Evolutionary conservation across 2,888 invertebrate species (phyloP).

Genomic region (Myathropa florea): DNA sequence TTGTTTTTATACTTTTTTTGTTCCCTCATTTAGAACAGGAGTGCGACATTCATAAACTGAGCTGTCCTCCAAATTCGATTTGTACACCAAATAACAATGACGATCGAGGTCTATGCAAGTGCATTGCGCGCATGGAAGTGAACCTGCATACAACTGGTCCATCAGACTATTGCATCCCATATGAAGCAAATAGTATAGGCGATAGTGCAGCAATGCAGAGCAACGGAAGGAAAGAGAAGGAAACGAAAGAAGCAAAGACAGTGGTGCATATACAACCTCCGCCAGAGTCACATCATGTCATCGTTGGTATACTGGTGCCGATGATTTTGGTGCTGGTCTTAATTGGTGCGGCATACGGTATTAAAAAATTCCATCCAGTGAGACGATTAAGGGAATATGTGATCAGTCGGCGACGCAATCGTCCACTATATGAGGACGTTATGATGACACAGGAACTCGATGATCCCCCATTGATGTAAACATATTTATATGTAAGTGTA

Average conservation of each 20-base stretch:
- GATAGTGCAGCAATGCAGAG: conserved; percentile 37
- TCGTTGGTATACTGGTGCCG: conserved; percentile 73
- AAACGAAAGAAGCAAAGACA: conserved; percentile 1
- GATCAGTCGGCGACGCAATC: conserved; percentile 72
- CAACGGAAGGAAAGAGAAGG: conserved; percentile 28
- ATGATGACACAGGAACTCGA: conserved; percentile 74
- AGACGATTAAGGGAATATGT: conserved; percentile 71
- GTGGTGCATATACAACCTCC: conserved; percentile 66
- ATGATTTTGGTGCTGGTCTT: conserved; percentile 72
- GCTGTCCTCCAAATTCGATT: conserved; percentile 55
- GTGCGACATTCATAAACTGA: conserved; percentile 61
- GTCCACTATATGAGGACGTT: conserved; percentile 74
- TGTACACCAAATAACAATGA: conserved; percentile 40
- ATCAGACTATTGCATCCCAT: conserved; percentile 46
- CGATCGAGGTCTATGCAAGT: conserved; percentile 54
- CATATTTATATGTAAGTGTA: conserved; percentile 24
- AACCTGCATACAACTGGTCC: conserved; percentile 54
- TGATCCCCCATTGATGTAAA: conserved; percentile 74
- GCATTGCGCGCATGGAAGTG: conserved; percentile 42
- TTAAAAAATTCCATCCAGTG: conserved; percentile 72
- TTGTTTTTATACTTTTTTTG: not conserved
- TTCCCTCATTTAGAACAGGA: conserved; percentile 35
- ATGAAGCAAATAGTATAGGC: conserved; percentile 54
- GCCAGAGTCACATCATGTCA: conserved; percentile 71
- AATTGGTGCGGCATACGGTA: conserved; percentile 70